Evolutionary conservation across 2,113 vertebrate species (phyloP), one percentile per base, ranked within the genome.

Genomic region (Paratilapia polleni): DNA sequence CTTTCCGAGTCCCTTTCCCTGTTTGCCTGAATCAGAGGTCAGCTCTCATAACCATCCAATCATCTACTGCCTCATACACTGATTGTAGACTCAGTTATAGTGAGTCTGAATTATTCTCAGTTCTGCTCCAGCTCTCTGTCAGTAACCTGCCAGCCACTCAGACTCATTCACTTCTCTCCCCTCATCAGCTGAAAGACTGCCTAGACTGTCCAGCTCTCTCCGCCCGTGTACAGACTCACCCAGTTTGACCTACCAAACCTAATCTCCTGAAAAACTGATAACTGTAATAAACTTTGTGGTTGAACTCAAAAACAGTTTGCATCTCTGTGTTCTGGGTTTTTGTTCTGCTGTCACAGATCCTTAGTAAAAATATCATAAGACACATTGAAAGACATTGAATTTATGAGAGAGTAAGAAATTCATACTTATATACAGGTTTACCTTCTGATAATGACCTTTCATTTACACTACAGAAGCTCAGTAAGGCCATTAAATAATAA

Each of bases 291-390:
- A 47, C 43, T 47, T 43, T 13, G 13, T 15, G 43, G 43, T 47
- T 15, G 15, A 15, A 47, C 43, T 47, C 14, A 4, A 13, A 20
- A 12, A 14, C 13, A 15, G 47, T 49, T 15, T 49, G 47, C 6
- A 6, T 49, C 5, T 49, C 14, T 17, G 14, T 49, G 47, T 49
- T 70, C 66, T 0, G 15, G 11, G 24, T 17, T 49, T 49, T 70
- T 0, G 15, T 49, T 70, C 26, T 19, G 47, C 64, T 2, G 41
- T 5, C 4, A 2, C 62, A 41, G 36, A 66, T 43, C 26, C 28
- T 31, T 13, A 70, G 41, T 70, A 49, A 70, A 70, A 4, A 43
- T 20, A 15, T 47, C 43, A 47, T 5, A 47, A 31, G 28, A 31
- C 28, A 31, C 28, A 31, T 2, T 31, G 14, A 15, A 14, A 43